Conservation (phyloP, 2,888 invertebrate genomes). For the Parasteatoda lunata region DNA sequence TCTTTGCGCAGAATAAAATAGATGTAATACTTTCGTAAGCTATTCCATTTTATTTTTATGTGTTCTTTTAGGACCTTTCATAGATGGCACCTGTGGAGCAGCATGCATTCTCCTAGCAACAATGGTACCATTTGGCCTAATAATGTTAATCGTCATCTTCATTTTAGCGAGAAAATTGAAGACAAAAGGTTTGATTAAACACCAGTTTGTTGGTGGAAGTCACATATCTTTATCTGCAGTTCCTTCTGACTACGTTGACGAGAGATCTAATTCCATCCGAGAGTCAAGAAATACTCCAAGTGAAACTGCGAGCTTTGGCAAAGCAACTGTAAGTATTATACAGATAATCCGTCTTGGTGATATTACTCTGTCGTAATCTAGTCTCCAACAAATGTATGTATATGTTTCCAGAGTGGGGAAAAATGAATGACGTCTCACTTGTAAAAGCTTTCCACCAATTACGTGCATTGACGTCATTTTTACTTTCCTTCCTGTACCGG, state of each 20-base stretch:
- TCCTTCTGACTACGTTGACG: slow-evolving; percentile 74
- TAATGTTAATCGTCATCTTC: slow-evolving; percentile 15
- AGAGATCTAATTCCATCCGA: slow-evolving; percentile 69
- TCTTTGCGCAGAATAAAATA: background rate
- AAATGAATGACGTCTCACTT: background rate
- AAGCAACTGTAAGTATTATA: slow-evolving; percentile 26
- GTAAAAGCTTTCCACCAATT: background rate
- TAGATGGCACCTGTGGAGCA: slow-evolving; percentile 14
- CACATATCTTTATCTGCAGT: slow-evolving; percentile 72
- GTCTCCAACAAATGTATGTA: background rate
- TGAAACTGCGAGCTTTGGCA: slow-evolving; percentile 44
- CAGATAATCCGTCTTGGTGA: background rate
- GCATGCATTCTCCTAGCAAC: slow-evolving; percentile 38
- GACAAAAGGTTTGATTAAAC: slow-evolving; percentile 3
- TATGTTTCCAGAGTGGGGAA: background rate
- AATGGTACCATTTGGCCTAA: slow-evolving; percentile 11
- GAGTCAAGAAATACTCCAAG: slow-evolving; percentile 47
- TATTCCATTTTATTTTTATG: background rate
- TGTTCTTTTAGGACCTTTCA: slow-evolving; percentile 15
- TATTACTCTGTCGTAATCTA: background rate
- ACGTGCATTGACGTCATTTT: background rate
- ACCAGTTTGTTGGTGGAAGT: slow-evolving; percentile 41
- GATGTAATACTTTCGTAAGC: background rate
- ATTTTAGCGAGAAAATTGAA: slow-evolving; percentile 11
- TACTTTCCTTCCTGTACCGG: background rate